Conservation (phyloP, 1,140 invertebrate genomes). For the Micrasema minimum region DNA sequence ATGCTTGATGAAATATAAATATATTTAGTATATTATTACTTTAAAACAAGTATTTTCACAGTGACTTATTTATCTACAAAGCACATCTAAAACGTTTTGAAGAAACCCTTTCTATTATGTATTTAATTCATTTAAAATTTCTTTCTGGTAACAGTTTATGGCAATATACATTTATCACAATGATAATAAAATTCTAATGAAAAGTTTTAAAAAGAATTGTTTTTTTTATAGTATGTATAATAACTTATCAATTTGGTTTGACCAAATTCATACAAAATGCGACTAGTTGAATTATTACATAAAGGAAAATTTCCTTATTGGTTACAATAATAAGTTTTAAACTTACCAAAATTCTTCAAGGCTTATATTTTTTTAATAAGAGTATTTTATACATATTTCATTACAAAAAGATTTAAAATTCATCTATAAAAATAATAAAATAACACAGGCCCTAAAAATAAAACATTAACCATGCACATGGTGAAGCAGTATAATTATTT, state of each 20-base stretch:
- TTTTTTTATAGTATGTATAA: slow-evolving; percentile 10
- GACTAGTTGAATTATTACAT: slow-evolving; percentile 10
- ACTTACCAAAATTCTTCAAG: no score
- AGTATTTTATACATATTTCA: no score
- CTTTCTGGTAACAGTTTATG: slow-evolving; percentile 40
- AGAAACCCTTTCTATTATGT: not conserved
- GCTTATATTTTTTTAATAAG: no score
- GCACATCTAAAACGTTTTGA: slow-evolving; percentile 35
- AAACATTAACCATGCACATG: no score
- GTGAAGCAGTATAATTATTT: no score
- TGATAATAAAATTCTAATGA: slow-evolving; percentile 19
- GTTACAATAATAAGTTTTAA: no score
- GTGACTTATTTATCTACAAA: slow-evolving; percentile 39
- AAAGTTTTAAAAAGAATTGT: slow-evolving; percentile 18
- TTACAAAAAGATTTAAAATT: no score
- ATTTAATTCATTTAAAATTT: slow-evolving; percentile 10
- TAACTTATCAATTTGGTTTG: slow-evolving; percentile 19
- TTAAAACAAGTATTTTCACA: slow-evolving; percentile 37
- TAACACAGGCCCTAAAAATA: no score
- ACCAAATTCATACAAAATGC: slow-evolving; percentile 27
- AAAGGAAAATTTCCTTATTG: not conserved
- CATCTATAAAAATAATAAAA: no score
- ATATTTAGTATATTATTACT: slow-evolving; percentile 33
- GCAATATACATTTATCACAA: slow-evolving; percentile 41
- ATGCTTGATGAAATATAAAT: slow-evolving; percentile 22